Conservation (phyloP, 2,797 vertebrate genomes). For the Antennarius maculatus region DNA sequence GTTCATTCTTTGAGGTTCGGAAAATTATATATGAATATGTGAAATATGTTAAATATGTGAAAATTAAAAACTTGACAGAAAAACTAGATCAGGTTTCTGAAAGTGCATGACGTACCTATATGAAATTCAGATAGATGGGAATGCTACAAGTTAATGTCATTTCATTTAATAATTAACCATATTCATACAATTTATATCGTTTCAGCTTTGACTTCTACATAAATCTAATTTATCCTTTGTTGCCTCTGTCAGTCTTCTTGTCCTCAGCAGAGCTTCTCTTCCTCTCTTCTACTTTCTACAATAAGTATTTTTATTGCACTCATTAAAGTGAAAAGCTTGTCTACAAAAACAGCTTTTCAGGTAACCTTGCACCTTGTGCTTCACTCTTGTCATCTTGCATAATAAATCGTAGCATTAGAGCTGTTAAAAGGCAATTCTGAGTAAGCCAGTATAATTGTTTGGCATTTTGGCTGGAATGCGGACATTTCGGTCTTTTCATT, state of each 20-base stretch:
- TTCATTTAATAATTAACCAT: too few relatives aligned
- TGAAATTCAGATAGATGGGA: too few relatives aligned
- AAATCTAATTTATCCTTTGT: background rate
- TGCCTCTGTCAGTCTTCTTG: slow-evolving; percentile 5
- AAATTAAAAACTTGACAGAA: too few relatives aligned
- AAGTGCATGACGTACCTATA: too few relatives aligned
- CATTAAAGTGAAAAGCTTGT: slow-evolving; percentile 2
- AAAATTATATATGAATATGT: background rate
- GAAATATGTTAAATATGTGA: background rate
- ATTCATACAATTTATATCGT: too few relatives aligned
- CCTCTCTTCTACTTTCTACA: background rate
- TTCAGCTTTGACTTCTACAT: background rate
- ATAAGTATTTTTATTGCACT: slow-evolving; percentile 16
- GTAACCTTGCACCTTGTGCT: slow-evolving; percentile 20
- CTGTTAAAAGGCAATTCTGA: slow-evolving; percentile 38
- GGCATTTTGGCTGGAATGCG: slow-evolving; percentile 16
- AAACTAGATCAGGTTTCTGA: too few relatives aligned
- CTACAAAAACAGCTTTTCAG: slow-evolving; percentile 17
- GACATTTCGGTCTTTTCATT: slow-evolving; percentile 12
- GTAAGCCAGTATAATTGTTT: slow-evolving; percentile 15
- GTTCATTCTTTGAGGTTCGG: too few relatives aligned
- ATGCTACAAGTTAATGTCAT: too few relatives aligned
- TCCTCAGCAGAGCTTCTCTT: background rate
- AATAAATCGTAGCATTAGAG: slow-evolving; percentile 26
- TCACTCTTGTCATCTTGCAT: slow-evolving; percentile 30